A percentile compares a stretch with the other conserved stretches of the same genome.
These are phyloP conservation scores for Chaetophractus vellerosus DNA, from an alignment of 2,797 vertebrate species.

Conservation along the genomic window DNA sequence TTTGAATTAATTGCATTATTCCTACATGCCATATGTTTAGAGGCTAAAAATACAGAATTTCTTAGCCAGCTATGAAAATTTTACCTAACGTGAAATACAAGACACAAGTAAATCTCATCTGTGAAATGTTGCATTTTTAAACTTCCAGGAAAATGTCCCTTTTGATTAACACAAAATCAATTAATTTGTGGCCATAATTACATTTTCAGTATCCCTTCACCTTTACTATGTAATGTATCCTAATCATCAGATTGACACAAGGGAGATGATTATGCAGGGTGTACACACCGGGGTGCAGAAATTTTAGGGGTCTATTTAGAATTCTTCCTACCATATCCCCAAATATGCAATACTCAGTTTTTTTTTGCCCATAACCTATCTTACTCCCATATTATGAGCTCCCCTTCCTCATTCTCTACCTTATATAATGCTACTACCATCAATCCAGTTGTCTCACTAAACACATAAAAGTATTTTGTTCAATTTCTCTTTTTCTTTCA, in stretches of 20 bases:
- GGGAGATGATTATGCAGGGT: background rate
- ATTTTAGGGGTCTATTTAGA: background rate
- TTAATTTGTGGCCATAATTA: background rate
- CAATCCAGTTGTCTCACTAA: background rate
- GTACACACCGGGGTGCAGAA: accelerated
- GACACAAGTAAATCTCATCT: no score
- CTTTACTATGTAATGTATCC: background rate
- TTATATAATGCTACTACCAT: background rate
- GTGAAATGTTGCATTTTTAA: no score
- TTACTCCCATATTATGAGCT: background rate
- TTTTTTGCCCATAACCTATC: background rate
- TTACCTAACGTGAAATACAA: no score
- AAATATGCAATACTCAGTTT: background rate
- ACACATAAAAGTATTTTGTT: background rate
- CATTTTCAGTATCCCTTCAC: background rate
- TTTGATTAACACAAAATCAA: background rate
- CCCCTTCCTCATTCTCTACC: background rate
- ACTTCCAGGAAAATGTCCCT: no score
- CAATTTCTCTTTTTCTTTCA: background rate
- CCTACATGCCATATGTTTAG: no score
- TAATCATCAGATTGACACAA: background rate
- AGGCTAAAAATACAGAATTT: no score
- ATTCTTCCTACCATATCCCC: background rate
- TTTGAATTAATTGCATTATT: no score
- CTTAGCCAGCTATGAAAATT: no score